Evolutionary conservation across 1,140 invertebrate species (phyloP).

Genomic region (Theocolax elegans): DNA sequence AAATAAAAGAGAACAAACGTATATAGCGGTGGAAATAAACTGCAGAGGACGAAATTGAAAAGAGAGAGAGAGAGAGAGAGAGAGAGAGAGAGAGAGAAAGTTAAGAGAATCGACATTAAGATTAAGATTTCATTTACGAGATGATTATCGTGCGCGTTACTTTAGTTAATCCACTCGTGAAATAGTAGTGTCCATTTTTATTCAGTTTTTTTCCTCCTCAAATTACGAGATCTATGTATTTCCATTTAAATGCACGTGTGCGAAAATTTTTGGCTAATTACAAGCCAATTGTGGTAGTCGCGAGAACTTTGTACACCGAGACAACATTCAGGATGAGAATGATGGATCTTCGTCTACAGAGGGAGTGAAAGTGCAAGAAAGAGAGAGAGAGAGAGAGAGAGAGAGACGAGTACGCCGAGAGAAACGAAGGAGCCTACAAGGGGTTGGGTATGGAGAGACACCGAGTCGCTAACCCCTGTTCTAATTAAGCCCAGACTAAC

Average conservation of each 20-base stretch:
- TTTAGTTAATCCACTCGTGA: background rate
- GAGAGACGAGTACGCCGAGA: background rate
- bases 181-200: too few species aligned
- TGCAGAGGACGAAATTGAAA: background rate
- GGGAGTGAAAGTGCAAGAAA: background rate
- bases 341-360: too few species aligned
- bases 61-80: slow-evolving; percentile 15
- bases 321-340: background rate
- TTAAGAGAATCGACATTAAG: slow-evolving; percentile 13
- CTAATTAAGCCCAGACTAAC: slow-evolving; percentile 64
- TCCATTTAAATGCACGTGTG: too few species aligned
- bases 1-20: background rate
- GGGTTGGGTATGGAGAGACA: background rate
- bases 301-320: too few species aligned
- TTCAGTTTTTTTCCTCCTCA: too few species aligned
- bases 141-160: background rate
- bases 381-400: slow-evolving; percentile 6
- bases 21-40: background rate
- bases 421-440: slow-evolving; percentile 33
- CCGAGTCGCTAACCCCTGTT: slow-evolving; percentile 57
- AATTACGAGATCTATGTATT: too few species aligned
- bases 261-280: too few species aligned
- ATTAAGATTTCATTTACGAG: slow-evolving; percentile 9
- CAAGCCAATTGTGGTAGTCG: too few species aligned
- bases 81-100: too few species aligned